Evolutionary conservation across 2,113 vertebrate species (phyloP), one percentile per base, ranked within the genome.

Genomic region (Stercorarius parasiticus): DNA sequence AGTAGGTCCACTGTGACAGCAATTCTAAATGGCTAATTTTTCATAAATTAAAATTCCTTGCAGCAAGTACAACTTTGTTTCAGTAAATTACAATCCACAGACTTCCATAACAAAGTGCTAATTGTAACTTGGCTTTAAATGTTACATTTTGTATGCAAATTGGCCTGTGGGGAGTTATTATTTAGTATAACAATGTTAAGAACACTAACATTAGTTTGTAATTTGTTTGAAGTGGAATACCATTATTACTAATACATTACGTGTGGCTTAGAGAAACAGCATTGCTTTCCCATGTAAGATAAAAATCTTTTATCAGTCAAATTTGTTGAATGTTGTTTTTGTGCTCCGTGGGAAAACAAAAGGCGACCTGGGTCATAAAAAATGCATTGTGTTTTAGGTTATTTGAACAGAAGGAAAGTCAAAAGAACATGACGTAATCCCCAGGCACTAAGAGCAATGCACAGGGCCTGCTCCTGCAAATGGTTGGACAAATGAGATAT

Each of bases 41-140:
- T 98, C 93, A 97, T 96, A 98, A 96, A 97, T 97, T 90, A 96
- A 97, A 97, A 97, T 96, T 97, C 91, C 85, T 98, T 96, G 71
- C 84, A 96, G 96, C 47, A 70, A 97, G 69, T 92, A 79, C 90
- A 98, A 97, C 96, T 97, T 95, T 29, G 55, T 96, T 97, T 96
- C 58, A 96, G 90, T 97, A 96, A 97, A 97, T 98, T 97, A 97
- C 81, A 97, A 97, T 98, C 58, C 90, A 87, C 80, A 91, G 92
- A 82, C 95, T 95, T 98, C 95, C 82, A 95, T 97, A 98, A 98
- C 95, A 97, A 97, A 98, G 85, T 96, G 80, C 94, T 98, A 98
- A 98, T 98, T 98, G 97, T 97, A 98, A 96, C 74, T 98, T 98
- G 97, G 95, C 91, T 98, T 98, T 98, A 98, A 98, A 98, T 97